phyloP scores from a whole-genome alignment of 2,113 vertebrate species.

The Lipotes vexillifer region DNA sequence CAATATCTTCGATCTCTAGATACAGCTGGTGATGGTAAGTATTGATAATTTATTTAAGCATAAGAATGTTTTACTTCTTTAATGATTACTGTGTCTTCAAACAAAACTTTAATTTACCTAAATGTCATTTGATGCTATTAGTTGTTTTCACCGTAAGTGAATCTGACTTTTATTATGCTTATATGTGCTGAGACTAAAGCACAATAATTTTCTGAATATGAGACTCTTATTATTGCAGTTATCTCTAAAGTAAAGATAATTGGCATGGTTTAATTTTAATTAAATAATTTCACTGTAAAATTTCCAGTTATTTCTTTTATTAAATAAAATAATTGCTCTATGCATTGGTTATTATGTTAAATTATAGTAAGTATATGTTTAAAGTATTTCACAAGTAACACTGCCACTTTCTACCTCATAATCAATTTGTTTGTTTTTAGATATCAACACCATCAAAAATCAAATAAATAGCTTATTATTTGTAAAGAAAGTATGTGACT shows the following conservation, averaged over 20 bases:
- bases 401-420: conserved; percentile 8
- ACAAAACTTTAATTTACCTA: neutral
- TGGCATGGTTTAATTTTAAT: conserved; percentile 11
- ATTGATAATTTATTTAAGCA: neutral
- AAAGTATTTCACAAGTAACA: conserved; percentile 13
- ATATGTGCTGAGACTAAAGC: neutral
- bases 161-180: conserved; percentile 27
- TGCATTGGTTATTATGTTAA: conserved; percentile 33
- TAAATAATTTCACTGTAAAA: neutral
- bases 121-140: neutral
- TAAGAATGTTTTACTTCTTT: neutral
- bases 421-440: conserved; percentile 80
- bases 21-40: conserved; percentile 95
- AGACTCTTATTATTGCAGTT: neutral
- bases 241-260: neutral
- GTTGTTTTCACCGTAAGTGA: neutral
- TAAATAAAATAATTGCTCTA: neutral
- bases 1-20: conserved; percentile 97
- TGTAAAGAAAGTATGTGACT: conserved; percentile 99
- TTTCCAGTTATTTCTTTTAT: conserved; percentile 24
- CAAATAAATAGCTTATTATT: conserved; percentile 99
- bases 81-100: neutral
- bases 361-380: conserved; percentile 1
- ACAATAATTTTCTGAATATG: conserved; percentile 13
- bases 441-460: conserved; percentile 99